Evolutionary conservation across 2,888 invertebrate genomes (phyloP), one percentile per base, ranked within the genome.

Genomic region (Athetis lepigone): DNA sequence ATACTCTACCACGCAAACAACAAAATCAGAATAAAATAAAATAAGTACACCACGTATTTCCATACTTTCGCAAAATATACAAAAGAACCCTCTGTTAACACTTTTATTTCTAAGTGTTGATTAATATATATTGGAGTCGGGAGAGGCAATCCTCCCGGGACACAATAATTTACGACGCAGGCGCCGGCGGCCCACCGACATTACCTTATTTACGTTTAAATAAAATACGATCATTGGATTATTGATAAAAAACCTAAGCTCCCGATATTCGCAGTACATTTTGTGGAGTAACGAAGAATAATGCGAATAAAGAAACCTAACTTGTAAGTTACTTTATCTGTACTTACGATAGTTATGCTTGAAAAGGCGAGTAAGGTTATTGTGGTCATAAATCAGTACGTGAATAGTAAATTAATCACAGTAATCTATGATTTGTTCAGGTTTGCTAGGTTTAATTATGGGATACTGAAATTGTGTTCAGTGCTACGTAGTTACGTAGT

Each of bases 171-270:
- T 90, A 91, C 86, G 85, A 77, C 77, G 71, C 80, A 80, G 78
- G 75, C 74, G 71, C 80, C 80, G 73, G 72, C 73, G 75, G 78
- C 78, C 64, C 72, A 79, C 80, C 83, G 85, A 82, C 85, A 85
- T 83, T 83, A 80, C 84, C 86, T 88, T 91, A 88, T 89, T 91
- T 90, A 89, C 89, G 88, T 86, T 88, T 88, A 90, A 91, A 91
- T 91, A 90, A 91, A 91, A 89, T 87, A 88, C 88, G 86, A 87
- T 87, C 86, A 88, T 86, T 88, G 86, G 84, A 75, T 86, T 84
- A 85, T 85, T 86, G 84, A 86, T 86, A 85, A 86, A 85, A 85
- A 83, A 75, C 76, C 80, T 73, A 79, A 71, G 70, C 60, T 50
- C 33, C 50, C 64, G 69, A 73, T 81, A 72, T 80, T 68, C 59